Percentiles rank a stretch among this genome's conserved stretches.
Evolutionary conservation across 2,888 invertebrate genomes (phyloP).

Genomic region (Pristionchus exspectatus): DNA sequence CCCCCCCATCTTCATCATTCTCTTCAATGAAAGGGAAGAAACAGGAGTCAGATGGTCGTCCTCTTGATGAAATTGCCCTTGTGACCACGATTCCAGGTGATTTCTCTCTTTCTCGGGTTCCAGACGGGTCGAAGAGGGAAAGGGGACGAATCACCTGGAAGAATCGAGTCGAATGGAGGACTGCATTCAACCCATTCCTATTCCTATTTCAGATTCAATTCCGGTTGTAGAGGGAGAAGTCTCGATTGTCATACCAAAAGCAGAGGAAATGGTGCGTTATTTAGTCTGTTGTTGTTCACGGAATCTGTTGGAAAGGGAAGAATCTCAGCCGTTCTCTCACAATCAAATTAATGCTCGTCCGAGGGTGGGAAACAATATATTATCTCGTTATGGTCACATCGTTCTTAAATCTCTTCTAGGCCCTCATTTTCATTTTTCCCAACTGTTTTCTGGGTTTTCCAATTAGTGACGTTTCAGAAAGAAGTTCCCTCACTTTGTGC

Average conservation of each 20-base stretch:
- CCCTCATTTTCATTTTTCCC: background rate
- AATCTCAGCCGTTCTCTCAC: background rate
- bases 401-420: background rate
- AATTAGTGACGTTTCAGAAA: background rate
- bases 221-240: conserved; percentile 33
- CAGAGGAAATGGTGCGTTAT: conserved; percentile 22
- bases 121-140: conserved; percentile 5
- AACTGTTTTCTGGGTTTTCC: background rate
- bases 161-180: background rate
- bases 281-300: background rate
- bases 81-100: conserved; percentile 24
- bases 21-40: conserved; percentile 1
- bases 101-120: background rate
- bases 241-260: conserved; percentile 30
- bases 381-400: background rate
- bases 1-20: background rate
- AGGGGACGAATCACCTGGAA: background rate
- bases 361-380: background rate
- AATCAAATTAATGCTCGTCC: background rate
- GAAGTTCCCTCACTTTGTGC: background rate
- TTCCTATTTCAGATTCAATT: background rate
- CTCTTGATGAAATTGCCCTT: conserved; percentile 40
- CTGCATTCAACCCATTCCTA: conserved; percentile 1
- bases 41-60: background rate
- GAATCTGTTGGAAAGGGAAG: background rate